phyloP scores from a whole-genome alignment of 2,797 vertebrate genomes.

The Falco concolor region DNA sequence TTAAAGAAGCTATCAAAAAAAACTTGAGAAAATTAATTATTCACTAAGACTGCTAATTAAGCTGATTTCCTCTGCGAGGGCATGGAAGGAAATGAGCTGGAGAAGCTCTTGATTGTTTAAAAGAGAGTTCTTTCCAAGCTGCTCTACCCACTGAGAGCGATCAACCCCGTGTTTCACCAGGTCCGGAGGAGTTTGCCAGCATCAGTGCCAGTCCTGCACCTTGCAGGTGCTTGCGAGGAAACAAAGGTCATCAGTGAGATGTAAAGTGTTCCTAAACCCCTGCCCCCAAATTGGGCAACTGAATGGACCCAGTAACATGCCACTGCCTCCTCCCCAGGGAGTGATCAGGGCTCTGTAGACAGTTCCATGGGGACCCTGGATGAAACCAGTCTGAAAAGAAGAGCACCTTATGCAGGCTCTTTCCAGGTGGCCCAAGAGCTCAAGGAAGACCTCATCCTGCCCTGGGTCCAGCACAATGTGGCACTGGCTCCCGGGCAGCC shows the following conservation, averaged over 20 bases:
- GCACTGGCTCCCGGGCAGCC: neutral
- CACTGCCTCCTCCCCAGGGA: neutral
- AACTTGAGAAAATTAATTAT: constrained; percentile 43
- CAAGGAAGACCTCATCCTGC: neutral
- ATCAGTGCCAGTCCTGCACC: rapidly evolving
- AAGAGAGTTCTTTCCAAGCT: neutral
- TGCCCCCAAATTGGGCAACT: rapidly evolving
- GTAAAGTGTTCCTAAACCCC: neutral
- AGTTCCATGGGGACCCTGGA: neutral
- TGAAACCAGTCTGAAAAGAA: neutral
- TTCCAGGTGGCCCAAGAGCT: neutral
- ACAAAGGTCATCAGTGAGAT: rapidly evolving
- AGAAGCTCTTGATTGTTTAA: constrained; percentile 41
- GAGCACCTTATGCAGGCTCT: neutral
- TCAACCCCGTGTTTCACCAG: rapidly evolving
- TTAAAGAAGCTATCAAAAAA: neutral
- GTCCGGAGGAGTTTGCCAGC: neutral
- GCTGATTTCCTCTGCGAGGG: constrained; percentile 13
- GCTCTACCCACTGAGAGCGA: neutral
- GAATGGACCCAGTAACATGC: rapidly evolving
- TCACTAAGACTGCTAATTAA: constrained; percentile 34
- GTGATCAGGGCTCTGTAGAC: rapidly evolving
- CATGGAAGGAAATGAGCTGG: constrained; percentile 33
- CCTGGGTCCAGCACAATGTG: rapidly evolving
- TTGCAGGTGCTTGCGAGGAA: neutral